These are phyloP conservation scores for Luehdorfia chinensis DNA, from an alignment of 1,140 invertebrate genomes.

Conservation along the genomic window DNA sequence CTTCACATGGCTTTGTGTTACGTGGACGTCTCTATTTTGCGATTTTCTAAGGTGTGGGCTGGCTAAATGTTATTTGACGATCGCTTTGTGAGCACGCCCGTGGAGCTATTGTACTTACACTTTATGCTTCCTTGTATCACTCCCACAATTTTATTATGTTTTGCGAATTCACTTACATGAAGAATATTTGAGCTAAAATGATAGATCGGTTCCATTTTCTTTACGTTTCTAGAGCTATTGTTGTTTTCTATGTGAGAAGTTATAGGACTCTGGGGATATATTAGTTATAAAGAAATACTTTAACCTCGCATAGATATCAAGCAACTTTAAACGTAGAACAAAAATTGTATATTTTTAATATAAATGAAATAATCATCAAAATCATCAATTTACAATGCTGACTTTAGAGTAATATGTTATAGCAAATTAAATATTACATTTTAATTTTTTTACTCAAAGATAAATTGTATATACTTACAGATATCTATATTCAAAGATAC, in stretches of 20 bases:
- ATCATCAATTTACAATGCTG: too few species aligned
- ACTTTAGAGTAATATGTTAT: too few species aligned
- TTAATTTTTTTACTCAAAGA: too few species aligned
- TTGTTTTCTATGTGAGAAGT: slow-evolving; percentile 47
- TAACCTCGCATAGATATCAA: too few species aligned
- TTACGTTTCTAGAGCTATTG: slow-evolving; percentile 20
- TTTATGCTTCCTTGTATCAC: slow-evolving; percentile 62
- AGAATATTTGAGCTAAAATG: slow-evolving; percentile 45
- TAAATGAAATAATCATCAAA: too few species aligned
- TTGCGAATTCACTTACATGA: slow-evolving; percentile 62
- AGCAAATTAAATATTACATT: too few species aligned
- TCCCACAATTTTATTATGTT: slow-evolving; percentile 71
- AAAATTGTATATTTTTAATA: too few species aligned
- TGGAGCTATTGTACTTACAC: slow-evolving; percentile 52
- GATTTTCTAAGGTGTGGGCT: slow-evolving; percentile 75
- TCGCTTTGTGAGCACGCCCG: slow-evolving; percentile 65
- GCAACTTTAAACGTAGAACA: too few species aligned
- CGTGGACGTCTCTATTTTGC: slow-evolving; percentile 71
- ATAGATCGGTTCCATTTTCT: slow-evolving; percentile 58
- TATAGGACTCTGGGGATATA: slow-evolving; percentile 60
- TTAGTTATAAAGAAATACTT: slow-evolving; percentile 13
- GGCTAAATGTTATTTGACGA: slow-evolving; percentile 76
- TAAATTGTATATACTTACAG: background rate
- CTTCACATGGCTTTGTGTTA: slow-evolving; percentile 53
- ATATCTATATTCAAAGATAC: slow-evolving; percentile 9